Percentiles rank a stretch among this genome's conserved stretches.
Conservation (phyloP, 2,113 vertebrate genomes). For the Vulpes ferrilata region DNA sequence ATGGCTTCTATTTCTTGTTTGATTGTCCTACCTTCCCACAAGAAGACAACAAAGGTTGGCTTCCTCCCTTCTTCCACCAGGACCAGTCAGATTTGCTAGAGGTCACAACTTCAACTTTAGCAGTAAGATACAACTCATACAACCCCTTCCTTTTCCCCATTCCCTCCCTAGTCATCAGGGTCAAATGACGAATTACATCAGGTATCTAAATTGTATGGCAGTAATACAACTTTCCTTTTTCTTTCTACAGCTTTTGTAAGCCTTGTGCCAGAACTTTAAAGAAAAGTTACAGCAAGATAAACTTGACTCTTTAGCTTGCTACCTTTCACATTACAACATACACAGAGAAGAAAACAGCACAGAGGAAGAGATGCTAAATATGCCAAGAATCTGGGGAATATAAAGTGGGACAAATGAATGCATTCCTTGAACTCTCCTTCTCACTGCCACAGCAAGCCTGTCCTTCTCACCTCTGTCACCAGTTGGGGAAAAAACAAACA, state of each 20-base stretch:
- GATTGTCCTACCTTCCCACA: not conserved
- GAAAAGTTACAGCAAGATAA: not conserved
- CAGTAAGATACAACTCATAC: not conserved
- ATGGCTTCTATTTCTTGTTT: not conserved
- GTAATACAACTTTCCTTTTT: constrained; percentile 48
- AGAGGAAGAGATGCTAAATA: not conserved
- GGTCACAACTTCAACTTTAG: not conserved
- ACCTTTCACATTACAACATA: not conserved
- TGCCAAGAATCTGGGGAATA: not conserved
- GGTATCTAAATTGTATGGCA: not conserved
- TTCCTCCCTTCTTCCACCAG: not conserved
- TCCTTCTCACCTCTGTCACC: not conserved
- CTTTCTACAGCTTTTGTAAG: constrained; percentile 52
- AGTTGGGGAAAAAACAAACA: not conserved
- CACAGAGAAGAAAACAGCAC: not conserved
- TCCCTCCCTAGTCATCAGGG: not conserved
- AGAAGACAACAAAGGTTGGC: not conserved
- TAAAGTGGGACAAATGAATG: not conserved
- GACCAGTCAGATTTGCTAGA: not conserved
- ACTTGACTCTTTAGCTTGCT: not conserved
- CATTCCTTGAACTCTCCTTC: not conserved
- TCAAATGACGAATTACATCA: not conserved
- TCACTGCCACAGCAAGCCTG: not conserved
- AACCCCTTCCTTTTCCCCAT: not conserved
- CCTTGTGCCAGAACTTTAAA: not conserved